phyloP scores from a whole-genome alignment of 2,113 vertebrate genomes.

The Columba janthina region DNA sequence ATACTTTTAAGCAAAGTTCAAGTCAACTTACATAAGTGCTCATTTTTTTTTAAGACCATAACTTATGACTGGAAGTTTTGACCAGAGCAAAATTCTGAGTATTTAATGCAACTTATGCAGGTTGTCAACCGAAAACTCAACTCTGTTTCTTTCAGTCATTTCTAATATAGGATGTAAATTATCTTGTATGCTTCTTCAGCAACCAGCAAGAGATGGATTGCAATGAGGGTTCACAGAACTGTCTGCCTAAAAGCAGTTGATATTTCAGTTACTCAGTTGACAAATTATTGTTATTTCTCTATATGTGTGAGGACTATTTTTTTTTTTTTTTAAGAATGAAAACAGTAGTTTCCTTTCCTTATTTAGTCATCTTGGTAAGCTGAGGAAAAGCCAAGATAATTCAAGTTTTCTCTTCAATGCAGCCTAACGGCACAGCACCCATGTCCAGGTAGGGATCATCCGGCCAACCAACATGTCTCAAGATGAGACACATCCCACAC shows the following conservation, averaged over 20 bases:
- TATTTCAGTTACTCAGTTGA: background rate
- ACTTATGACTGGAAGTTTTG: conserved; percentile 39
- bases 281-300: background rate
- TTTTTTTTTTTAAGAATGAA: background rate
- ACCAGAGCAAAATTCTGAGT: background rate
- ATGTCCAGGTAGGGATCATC: accelerated
- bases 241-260: background rate
- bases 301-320: background rate
- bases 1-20: background rate
- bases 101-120: background rate
- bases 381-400: background rate
- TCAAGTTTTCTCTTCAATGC: background rate
- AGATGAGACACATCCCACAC: no score
- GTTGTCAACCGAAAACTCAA: background rate
- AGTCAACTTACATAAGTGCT: background rate
- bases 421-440: background rate
- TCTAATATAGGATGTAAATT: background rate
- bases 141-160: background rate
- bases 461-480: background rate
- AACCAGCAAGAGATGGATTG: background rate
- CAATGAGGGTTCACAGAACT: background rate
- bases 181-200: background rate
- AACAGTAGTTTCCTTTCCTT: background rate
- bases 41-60: background rate
- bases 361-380: background rate